Conservation (phyloP, 37 sponge, comb jelly and placozoan species). For the Dysidea cf. avara region DNA sequence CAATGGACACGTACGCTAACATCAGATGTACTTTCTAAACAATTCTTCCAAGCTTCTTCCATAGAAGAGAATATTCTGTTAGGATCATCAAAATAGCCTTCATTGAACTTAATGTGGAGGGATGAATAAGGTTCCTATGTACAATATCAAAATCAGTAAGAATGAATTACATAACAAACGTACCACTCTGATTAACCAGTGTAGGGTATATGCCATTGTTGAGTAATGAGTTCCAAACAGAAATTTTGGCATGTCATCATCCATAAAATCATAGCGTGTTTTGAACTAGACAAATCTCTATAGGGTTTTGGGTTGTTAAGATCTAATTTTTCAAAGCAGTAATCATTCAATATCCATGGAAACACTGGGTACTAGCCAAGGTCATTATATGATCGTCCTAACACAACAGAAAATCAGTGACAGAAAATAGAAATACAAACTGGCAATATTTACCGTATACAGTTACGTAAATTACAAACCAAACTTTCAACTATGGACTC, state of each 20-base stretch:
- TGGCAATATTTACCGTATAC: no score
- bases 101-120: constrained; percentile 72
- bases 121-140: constrained; percentile 79
- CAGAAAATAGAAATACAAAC: no score
- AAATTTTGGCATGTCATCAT: constrained; percentile 78
- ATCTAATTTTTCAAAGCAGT: no score
- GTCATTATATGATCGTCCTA: neutral
- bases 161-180: constrained; percentile 1
- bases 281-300: constrained; percentile 74
- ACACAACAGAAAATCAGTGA: constrained; percentile 6
- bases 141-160: neutral
- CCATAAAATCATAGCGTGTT: constrained; percentile 79
- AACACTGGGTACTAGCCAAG: constrained; percentile 58
- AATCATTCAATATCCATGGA: constrained; percentile 71
- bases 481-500: no score
- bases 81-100: constrained; percentile 82
- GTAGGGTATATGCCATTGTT: constrained; percentile 78
- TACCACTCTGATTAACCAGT: constrained; percentile 85
- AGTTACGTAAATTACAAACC: no score
- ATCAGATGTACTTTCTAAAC: constrained; percentile 69
- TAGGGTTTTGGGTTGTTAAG: constrained; percentile 65
- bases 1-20: constrained; percentile 90
- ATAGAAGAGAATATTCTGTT: constrained; percentile 68
- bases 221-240: constrained; percentile 93
- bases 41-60: constrained; percentile 75